Conservation (phyloP, 2,888 invertebrate genomes). For the Lithosia quadra region DNA sequence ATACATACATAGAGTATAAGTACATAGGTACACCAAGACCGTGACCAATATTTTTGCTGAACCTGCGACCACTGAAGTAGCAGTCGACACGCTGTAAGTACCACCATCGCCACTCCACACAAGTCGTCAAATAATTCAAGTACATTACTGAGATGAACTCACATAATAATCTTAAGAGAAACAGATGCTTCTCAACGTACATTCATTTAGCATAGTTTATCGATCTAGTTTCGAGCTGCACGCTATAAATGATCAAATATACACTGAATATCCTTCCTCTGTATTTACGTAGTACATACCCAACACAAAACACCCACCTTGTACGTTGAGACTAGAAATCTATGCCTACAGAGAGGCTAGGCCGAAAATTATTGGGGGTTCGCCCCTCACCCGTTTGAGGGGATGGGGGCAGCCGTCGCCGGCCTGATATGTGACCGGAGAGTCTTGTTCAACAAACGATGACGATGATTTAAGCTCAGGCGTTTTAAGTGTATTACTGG, state of each 20-base stretch:
- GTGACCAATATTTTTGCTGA: no score
- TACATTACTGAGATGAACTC: neutral
- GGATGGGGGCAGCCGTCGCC: conserved; percentile 67
- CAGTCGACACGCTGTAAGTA: neutral
- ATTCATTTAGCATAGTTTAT: conserved; percentile 45
- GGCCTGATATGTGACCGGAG: conserved; percentile 86
- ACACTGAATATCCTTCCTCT: conserved; percentile 62
- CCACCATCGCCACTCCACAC: neutral
- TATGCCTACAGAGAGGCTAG: conserved; percentile 78
- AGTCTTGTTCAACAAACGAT: conserved; percentile 87
- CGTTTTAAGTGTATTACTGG: conserved; percentile 87
- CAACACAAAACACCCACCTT: conserved; percentile 75
- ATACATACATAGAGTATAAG: no score
- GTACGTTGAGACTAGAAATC: conserved; percentile 79
- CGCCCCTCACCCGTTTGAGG: conserved; percentile 17
- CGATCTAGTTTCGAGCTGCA: conserved; percentile 39
- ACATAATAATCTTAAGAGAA: conserved; percentile 15
- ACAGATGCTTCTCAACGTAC: conserved; percentile 29
- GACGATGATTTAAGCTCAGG: conserved; percentile 86
- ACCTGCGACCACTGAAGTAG: neutral
- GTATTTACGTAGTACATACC: conserved; percentile 69
- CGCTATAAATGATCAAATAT: conserved; percentile 66
- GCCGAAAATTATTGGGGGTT: conserved; percentile 79
- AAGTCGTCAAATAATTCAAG: neutral
- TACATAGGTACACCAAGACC: no score